Conservation (phyloP, 2,888 invertebrate genomes). For the Ptilodon capucinus region DNA sequence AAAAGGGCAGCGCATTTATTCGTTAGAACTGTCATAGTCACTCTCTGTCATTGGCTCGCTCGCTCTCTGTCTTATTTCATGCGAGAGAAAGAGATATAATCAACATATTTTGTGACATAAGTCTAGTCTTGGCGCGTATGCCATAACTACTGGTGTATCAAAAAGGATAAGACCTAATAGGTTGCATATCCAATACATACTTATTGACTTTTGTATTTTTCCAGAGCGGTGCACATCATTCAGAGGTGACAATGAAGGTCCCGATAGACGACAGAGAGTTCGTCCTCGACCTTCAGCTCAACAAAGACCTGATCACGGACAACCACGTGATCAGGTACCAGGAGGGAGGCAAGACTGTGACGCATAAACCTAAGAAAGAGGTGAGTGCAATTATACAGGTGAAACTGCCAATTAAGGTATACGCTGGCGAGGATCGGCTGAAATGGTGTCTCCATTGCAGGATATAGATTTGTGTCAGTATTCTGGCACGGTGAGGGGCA, state of each 20-base stretch:
- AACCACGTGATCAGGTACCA: conserved; percentile 86
- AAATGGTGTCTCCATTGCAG: conserved; percentile 69
- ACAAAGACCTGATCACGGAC: conserved; percentile 86
- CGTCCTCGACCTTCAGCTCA: conserved; percentile 87
- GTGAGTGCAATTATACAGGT: conserved; percentile 49
- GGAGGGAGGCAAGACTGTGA: conserved; percentile 76
- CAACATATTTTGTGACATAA: too few relatives aligned
- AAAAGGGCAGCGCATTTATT: too few relatives aligned
- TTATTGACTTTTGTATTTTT: neutral
- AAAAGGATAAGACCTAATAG: too few relatives aligned
- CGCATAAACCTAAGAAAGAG: conserved; percentile 80
- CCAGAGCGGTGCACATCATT: conserved; percentile 68
- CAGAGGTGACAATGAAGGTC: conserved; percentile 83
- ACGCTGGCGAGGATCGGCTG: neutral
- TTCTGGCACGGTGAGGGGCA: conserved; percentile 87
- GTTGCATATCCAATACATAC: too few relatives aligned
- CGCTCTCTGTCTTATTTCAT: too few relatives aligned
- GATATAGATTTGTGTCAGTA: conserved; percentile 90
- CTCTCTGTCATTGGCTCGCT: too few relatives aligned
- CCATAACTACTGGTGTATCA: too few relatives aligned
- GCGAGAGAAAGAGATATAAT: too few relatives aligned
- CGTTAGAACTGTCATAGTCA: too few relatives aligned
- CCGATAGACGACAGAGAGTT: conserved; percentile 85
- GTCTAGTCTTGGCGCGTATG: too few relatives aligned
- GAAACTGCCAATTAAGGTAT: neutral